These are phyloP conservation scores for Ips typographus DNA, from an alignment of 1,140 invertebrate species.

Conservation along the genomic window DNA sequence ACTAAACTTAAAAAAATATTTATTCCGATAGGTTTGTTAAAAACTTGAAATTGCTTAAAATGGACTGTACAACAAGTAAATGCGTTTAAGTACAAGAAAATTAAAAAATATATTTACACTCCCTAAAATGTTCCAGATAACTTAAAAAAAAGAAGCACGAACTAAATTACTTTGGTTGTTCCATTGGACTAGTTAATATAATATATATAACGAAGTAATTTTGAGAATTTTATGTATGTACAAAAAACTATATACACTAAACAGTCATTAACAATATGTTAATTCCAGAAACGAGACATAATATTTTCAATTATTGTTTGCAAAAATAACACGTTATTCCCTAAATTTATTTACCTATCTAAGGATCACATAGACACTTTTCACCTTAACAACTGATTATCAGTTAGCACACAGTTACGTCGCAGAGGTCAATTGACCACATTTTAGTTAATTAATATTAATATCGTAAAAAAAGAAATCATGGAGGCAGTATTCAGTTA, in stretches of 20 bases:
- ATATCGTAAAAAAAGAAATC: no score
- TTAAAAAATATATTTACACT: slow-evolving; percentile 23
- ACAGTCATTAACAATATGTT: slow-evolving; percentile 27
- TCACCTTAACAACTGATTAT: slow-evolving; percentile 45
- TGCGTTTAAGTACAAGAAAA: slow-evolving; percentile 21
- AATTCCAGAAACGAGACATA: slow-evolving; percentile 21
- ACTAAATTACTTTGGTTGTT: slow-evolving; percentile 49
- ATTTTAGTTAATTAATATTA: not conserved
- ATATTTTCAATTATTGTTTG: slow-evolving; percentile 30
- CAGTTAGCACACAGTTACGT: slow-evolving; percentile 40
- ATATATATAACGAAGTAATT: slow-evolving; percentile 10
- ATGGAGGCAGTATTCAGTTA: no score
- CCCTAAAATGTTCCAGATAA: slow-evolving; percentile 19
- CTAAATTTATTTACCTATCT: slow-evolving; percentile 39
- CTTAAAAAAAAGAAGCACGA: slow-evolving; percentile 17
- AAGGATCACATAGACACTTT: slow-evolving; percentile 43
- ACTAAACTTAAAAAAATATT: slow-evolving; percentile 23
- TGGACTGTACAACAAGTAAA: no score
- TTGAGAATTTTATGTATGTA: slow-evolving; percentile 29
- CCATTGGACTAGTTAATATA: slow-evolving; percentile 50
- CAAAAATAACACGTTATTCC: slow-evolving; percentile 39
- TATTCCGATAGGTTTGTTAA: no score
- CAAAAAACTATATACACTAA: slow-evolving; percentile 30
- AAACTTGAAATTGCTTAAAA: no score
- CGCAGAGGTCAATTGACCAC: slow-evolving; percentile 20